These are phyloP conservation scores for Acanthisitta chloris DNA, from an alignment of 2,113 vertebrate genomes.

Conservation along the genomic window DNA sequence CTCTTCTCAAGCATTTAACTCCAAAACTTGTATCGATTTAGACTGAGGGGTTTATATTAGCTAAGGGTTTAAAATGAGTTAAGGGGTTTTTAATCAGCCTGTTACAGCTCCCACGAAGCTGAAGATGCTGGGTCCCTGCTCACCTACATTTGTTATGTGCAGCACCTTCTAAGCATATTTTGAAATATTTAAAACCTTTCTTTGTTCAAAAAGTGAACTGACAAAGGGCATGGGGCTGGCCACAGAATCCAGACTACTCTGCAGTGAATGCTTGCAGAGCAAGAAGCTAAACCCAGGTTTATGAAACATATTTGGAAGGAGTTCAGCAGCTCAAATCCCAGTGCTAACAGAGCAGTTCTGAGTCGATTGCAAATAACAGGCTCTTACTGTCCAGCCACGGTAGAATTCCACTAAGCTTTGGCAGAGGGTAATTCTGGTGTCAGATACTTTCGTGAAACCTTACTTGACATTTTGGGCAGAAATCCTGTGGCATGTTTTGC, in stretches of 20 bases:
- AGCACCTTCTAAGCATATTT: background rate
- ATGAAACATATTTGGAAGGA: conserved; percentile 11
- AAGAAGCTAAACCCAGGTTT: conserved; percentile 21
- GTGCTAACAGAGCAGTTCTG: conserved; percentile 17
- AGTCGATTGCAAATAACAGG: conserved; percentile 24
- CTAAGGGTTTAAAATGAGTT: background rate
- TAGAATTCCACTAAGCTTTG: background rate
- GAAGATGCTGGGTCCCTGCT: background rate
- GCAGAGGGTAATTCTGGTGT: conserved; percentile 27
- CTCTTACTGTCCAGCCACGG: background rate
- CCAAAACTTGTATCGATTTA: background rate
- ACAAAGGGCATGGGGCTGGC: background rate
- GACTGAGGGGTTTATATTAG: background rate
- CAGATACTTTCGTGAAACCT: conserved; percentile 46
- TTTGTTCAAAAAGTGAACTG: background rate
- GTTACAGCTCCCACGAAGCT: background rate
- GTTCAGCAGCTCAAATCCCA: conserved; percentile 18
- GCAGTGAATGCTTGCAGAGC: background rate
- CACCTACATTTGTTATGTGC: background rate
- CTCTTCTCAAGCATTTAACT: background rate
- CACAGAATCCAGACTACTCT: background rate
- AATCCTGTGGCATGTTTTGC: conserved; percentile 48
- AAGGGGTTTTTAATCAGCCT: background rate
- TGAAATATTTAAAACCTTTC: background rate
- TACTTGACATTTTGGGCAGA: conserved; percentile 37